A percentile compares a stretch with the other conserved stretches of the same genome.
These are phyloP conservation scores for Rhinoptilus africanus DNA, from an alignment of 2,113 vertebrate genomes.

Conservation along the genomic window DNA sequence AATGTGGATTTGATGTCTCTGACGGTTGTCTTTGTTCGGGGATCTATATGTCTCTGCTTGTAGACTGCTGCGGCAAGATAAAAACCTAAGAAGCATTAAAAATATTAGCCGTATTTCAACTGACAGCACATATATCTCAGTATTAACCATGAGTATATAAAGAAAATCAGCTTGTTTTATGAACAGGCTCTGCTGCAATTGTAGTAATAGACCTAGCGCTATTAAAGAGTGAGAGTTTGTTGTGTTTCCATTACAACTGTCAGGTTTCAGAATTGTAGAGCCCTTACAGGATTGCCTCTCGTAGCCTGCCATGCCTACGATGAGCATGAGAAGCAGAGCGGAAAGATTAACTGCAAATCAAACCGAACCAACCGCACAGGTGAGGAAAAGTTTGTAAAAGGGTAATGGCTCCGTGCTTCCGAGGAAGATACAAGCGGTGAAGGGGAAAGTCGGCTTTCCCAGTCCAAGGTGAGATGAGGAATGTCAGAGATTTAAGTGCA, in stretches of 20 bases:
- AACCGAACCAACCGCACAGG: background rate
- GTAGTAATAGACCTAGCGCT: background rate
- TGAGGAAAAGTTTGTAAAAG: slow-evolving; percentile 18
- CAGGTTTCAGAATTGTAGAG: background rate
- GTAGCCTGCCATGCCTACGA: background rate
- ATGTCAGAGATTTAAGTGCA: background rate
- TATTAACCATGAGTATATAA: background rate
- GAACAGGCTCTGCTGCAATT: background rate
- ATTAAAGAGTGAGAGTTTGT: slow-evolving; percentile 33
- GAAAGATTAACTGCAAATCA: slow-evolving; percentile 50
- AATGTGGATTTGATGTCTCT: background rate
- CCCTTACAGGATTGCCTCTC: background rate
- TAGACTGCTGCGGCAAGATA: background rate
- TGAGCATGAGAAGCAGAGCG: background rate
- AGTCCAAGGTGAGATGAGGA: background rate
- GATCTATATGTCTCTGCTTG: background rate
- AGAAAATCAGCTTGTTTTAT: slow-evolving; percentile 19
- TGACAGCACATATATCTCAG: slow-evolving; percentile 3
- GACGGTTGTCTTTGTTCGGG: background rate
- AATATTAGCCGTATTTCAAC: background rate
- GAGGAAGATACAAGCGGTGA: background rate
- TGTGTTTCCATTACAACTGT: slow-evolving; percentile 21
- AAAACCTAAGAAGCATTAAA: slow-evolving; percentile 4
- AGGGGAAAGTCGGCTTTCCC: background rate
- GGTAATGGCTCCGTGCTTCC: background rate